phyloP scores from a whole-genome alignment of 2,888 invertebrate species.

The Hypena proboscidalis region DNA sequence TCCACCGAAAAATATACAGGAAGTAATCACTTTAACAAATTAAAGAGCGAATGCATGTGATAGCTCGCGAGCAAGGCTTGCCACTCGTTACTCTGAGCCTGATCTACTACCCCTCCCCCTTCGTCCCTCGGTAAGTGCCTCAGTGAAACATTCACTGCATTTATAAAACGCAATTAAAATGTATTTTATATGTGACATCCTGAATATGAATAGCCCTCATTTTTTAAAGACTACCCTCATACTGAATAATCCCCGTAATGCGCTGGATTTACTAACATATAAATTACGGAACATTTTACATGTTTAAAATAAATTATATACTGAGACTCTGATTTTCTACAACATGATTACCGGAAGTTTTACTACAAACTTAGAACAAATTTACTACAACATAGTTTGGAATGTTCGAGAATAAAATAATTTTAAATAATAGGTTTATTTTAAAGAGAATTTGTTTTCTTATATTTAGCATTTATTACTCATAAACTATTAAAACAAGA shows the following conservation, averaged over 20 bases:
- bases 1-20: slow-evolving; percentile 1
- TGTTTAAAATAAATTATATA: no score
- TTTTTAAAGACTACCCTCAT: neutral
- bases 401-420: no score
- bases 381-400: no score
- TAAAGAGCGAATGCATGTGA: slow-evolving; percentile 3
- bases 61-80: slow-evolving; percentile 1
- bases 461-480: no score
- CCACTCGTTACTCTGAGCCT: slow-evolving; percentile 6
- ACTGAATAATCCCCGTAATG: neutral
- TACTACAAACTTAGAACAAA: no score
- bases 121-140: neutral
- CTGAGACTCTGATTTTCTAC: no score
- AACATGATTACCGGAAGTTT: no score
- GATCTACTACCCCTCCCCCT: neutral
- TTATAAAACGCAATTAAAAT: slow-evolving; percentile 10
- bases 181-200: neutral
- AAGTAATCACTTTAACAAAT: neutral
- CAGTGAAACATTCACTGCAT: neutral
- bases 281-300: neutral
- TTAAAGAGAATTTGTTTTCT: no score
- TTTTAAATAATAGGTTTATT: no score
- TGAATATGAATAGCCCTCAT: neutral
- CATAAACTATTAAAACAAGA: no score
- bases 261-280: neutral